Evolutionary conservation across 2,888 invertebrate species (phyloP).

Genomic region (Drosophila nr. fundita): DNA sequence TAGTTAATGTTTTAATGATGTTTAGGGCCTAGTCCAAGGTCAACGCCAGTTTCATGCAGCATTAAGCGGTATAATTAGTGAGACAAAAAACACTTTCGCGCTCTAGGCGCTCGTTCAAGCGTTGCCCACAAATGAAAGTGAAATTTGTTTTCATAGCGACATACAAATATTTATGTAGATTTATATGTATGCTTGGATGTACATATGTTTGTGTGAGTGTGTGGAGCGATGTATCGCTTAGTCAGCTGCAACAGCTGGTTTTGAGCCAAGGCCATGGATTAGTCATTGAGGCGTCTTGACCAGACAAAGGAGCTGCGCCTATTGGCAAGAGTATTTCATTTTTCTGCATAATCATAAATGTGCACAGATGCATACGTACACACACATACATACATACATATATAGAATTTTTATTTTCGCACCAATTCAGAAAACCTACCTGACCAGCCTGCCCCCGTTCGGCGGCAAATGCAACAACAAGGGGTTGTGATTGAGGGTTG

Average conservation of each 20-base stretch:
- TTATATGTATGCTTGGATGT: not conserved
- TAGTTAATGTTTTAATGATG: slow-evolving; percentile 26
- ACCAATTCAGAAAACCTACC: slow-evolving; percentile 46
- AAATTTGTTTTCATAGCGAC: slow-evolving; percentile 54
- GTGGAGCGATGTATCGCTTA: slow-evolving; percentile 39
- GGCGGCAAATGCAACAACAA: slow-evolving; percentile 27
- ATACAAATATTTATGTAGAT: slow-evolving; percentile 30
- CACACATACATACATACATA: not conserved
- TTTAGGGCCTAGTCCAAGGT: slow-evolving; percentile 60
- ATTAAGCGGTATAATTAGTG: slow-evolving; percentile 64
- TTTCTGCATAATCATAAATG: not conserved
- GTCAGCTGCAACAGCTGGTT: slow-evolving; percentile 46
- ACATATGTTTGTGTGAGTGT: slow-evolving; percentile 10
- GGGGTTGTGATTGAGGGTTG: slow-evolving; percentile 64
- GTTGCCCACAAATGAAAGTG: slow-evolving; percentile 67
- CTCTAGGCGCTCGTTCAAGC: slow-evolving; percentile 51
- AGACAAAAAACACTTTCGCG: slow-evolving; percentile 63
- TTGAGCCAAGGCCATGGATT: slow-evolving; percentile 33
- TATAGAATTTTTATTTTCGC: slow-evolving; percentile 28
- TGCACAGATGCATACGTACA: not conserved
- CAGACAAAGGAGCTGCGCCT: slow-evolving; percentile 30
- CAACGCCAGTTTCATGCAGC: slow-evolving; percentile 57
- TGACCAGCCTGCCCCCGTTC: slow-evolving; percentile 65
- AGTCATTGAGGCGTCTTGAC: slow-evolving; percentile 45
- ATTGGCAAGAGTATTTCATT: slow-evolving; percentile 39